Conservation (phyloP, 2,888 invertebrate genomes). For the Lacanobia wlatinum region DNA sequence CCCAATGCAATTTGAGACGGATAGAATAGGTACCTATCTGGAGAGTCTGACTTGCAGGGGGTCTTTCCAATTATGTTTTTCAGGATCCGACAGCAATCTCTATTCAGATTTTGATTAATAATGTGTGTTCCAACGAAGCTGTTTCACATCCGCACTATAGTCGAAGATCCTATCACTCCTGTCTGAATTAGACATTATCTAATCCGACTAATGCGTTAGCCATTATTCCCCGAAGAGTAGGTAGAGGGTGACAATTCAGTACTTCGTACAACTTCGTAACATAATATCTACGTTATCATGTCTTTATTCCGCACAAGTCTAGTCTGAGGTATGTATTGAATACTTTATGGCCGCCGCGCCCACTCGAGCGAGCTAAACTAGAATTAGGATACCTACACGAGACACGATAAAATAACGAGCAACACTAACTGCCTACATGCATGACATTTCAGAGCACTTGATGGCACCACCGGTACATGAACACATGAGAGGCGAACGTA, state of each 20-base stretch:
- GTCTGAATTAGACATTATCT: neutral
- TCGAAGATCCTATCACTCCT: neutral
- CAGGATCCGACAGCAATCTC: neutral
- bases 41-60: neutral
- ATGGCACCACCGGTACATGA: slow-evolving; percentile 20
- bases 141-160: neutral
- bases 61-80: neutral
- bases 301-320: slow-evolving; percentile 10
- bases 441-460: slow-evolving; percentile 17
- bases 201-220: neutral
- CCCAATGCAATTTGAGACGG: neutral
- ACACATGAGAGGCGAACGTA: slow-evolving; percentile 17
- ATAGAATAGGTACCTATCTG: neutral
- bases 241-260: neutral
- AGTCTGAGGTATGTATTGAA: slow-evolving; percentile 15
- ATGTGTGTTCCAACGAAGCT: too few species aligned
- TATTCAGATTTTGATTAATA: neutral
- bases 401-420: slow-evolving; percentile 33
- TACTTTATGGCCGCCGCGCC: slow-evolving; percentile 38
- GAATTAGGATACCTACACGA: slow-evolving; percentile 44
- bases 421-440: slow-evolving; percentile 33
- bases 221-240: neutral
- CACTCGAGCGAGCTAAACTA: slow-evolving; percentile 36
- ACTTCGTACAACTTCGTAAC: slow-evolving; percentile 1
- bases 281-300: neutral